These are phyloP conservation scores for Terrapene triunguis DNA, from an alignment of 2,113 vertebrate genomes.

Conservation along the genomic window DNA sequence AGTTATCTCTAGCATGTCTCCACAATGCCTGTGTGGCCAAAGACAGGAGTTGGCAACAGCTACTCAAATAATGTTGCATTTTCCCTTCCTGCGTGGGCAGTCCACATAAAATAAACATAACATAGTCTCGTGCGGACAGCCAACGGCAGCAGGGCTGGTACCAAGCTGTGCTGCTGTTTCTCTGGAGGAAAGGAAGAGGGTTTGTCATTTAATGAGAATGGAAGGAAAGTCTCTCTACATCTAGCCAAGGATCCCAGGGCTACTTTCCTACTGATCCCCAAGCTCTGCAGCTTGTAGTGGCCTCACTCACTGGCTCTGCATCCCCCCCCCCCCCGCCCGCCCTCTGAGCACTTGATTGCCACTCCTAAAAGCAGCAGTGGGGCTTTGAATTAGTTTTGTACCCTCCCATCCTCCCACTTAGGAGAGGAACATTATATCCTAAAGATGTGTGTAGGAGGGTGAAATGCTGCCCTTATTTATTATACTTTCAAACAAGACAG, in stretches of 20 bases:
- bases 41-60: neutral
- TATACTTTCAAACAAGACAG: neutral
- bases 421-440: neutral
- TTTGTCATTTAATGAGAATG: neutral
- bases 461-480: neutral
- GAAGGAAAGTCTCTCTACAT: neutral
- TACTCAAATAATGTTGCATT: neutral
- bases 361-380: neutral
- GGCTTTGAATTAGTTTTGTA: neutral
- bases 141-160: neutral
- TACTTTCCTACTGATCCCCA: neutral
- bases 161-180: neutral
- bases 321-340: neutral
- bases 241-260: neutral
- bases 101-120: neutral
- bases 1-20: neutral
- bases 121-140: neutral
- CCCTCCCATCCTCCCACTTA: neutral
- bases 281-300: neutral
- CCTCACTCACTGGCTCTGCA: neutral
- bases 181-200: neutral
- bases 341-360: neutral
- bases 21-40: neutral
- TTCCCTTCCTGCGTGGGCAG: neutral
- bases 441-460: neutral